Evolutionary conservation across 2,797 vertebrate species (phyloP).

Genomic region (Morus bassanus): DNA sequence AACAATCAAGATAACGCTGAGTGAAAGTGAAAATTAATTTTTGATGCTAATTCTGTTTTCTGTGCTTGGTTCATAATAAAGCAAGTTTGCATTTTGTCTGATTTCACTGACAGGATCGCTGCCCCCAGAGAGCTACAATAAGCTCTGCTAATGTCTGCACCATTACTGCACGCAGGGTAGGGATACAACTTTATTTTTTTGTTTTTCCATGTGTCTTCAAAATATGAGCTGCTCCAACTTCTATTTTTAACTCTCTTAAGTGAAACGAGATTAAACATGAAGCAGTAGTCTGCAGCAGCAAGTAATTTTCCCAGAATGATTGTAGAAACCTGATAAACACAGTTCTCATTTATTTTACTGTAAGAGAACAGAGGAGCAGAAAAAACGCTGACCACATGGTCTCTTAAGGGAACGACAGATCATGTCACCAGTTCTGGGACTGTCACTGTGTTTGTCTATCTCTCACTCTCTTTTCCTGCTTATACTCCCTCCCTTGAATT

Average conservation of each 20-base stretch:
- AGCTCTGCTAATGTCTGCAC: neutral
- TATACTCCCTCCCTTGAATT: neutral
- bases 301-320: constrained; percentile 30
- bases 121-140: neutral
- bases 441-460: neutral
- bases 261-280: constrained; percentile 44
- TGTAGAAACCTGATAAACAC: constrained; percentile 35
- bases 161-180: neutral
- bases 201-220: neutral
- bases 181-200: neutral
- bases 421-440: neutral
- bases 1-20: neutral
- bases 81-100: neutral
- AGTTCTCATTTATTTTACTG: constrained; percentile 7
- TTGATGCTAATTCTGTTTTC: neutral
- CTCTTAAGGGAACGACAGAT: neutral
- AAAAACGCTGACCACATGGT: neutral
- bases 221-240: constrained; percentile 1
- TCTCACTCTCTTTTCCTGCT: neutral
- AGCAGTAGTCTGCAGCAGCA: neutral
- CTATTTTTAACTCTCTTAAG: constrained; percentile 58
- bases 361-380: neutral
- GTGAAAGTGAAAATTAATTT: neutral
- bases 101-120: neutral
- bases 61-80: neutral